Evolutionary conservation across 2,113 vertebrate genomes (phyloP).

Genomic region (Myiozetetes cayanensis): DNA sequence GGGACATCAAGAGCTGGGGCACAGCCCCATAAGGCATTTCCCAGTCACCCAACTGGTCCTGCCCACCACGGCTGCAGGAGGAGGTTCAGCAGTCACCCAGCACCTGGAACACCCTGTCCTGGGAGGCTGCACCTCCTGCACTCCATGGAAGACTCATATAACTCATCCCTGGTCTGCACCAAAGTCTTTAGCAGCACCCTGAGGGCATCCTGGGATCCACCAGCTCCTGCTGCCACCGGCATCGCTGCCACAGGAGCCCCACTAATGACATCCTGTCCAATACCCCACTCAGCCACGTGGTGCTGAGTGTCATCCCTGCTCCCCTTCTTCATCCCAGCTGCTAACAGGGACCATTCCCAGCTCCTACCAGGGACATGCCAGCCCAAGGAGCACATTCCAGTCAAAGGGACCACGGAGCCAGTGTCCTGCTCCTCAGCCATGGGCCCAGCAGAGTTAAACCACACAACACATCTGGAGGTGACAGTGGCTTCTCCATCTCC

Average conservation of each 20-base stretch:
- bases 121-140: background rate
- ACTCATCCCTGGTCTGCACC: background rate
- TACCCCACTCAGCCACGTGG: background rate
- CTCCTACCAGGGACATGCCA: background rate
- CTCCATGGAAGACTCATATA: background rate
- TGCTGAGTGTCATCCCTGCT: background rate
- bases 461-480: background rate
- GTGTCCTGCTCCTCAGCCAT: background rate
- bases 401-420: background rate
- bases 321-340: background rate
- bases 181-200: background rate
- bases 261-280: fast-evolving
- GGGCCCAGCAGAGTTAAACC: background rate
- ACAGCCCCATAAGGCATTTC: background rate
- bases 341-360: background rate
- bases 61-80: background rate
- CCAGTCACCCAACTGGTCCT: background rate
- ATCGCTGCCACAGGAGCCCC: background rate
- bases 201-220: background rate
- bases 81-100: background rate
- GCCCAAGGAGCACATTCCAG: background rate
- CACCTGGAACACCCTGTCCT: background rate
- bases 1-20: background rate
- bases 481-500: background rate
- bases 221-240: background rate